Evolutionary conservation across 1,140 invertebrate genomes (phyloP), one percentile per base, ranked within the genome.

Genomic region (Drosophila lowei): DNA sequence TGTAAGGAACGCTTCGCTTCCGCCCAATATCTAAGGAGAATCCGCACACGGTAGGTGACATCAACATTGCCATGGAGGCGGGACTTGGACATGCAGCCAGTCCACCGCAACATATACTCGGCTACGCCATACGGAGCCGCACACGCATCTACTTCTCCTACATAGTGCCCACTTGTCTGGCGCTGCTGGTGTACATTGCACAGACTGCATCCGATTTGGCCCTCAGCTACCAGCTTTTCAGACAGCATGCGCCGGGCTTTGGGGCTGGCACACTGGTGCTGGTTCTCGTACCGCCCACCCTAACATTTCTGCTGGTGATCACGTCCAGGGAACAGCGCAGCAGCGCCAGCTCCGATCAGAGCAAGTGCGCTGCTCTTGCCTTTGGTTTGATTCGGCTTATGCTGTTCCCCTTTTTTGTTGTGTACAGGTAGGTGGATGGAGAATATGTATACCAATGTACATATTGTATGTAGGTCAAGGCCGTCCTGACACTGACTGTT

Each of bases 371-470:
- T 5, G 70, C 81, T 81, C 66, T 74, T 79, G 47, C 48, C 23
- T 38, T 74, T 44, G 90, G 90, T 25, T 7, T 92, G 25, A 52
- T 92, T 11, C 93, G 93, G 72, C 92, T 94, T 61, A 47, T 94
- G 7, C 91, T 94, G 34, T 95, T 95, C 90, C 95, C 95, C 34
- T 84, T 95, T 30, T 94, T 94, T 79, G 93, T 93, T n/a, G 92
- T 95, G 56, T 94, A 94, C 73, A 94, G 95, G 95, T 95, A 90
- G 91, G 79, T 61, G 28, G n/a, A 5, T 25, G 4, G 16, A 0
- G 0, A 18, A 18, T 8, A 15, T 0, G 7, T 28, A n/a, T n/a
- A n/a, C n/a, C n/a, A n/a, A n/a, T n/a, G n/a, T n/a, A 30, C 7
- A 30, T 8, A 3, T 0, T 8, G 1, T 1, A 44, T 47, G 25